phyloP scores from a whole-genome alignment of 1,140 invertebrate genomes.

The Marisa cornuarietis region DNA sequence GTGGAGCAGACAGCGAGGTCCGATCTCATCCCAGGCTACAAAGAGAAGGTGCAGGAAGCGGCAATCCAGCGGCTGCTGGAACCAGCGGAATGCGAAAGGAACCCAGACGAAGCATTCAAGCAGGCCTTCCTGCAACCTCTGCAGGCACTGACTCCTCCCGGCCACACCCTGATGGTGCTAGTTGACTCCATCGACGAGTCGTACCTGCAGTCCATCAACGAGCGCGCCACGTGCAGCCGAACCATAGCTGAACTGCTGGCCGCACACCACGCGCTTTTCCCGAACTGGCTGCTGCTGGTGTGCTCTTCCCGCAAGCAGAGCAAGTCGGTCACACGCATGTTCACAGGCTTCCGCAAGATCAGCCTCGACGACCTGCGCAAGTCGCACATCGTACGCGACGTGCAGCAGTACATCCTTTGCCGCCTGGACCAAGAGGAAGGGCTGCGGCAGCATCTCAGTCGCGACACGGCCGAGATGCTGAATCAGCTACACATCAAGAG shows the following conservation, averaged over 20 bases:
- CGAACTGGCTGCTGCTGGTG: constrained; percentile 90
- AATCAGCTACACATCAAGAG: constrained; percentile 97
- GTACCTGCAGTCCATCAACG: constrained; percentile 53
- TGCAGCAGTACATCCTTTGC: constrained; percentile 93
- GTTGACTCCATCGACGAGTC: constrained; percentile 93
- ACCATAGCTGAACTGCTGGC: constrained; percentile 85
- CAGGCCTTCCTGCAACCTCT: constrained; percentile 80
- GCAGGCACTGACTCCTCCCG: constrained; percentile 80
- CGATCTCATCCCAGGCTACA: constrained; percentile 73
- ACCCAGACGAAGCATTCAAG: constrained; percentile 91
- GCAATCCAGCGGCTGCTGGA: constrained; percentile 47
- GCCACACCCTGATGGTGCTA: constrained; percentile 83
- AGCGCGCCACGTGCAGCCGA: constrained; percentile 69
- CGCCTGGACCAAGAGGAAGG: constrained; percentile 77
- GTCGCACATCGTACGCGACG: constrained; percentile 83
- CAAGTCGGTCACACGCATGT: constrained; percentile 87
- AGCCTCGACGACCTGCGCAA: constrained; percentile 89
- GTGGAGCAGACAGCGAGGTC: constrained; percentile 80
- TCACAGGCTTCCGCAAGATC: constrained; percentile 92
- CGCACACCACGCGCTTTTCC: constrained; percentile 90
- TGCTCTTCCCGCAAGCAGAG: constrained; percentile 85
- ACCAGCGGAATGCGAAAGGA: constrained; percentile 48
- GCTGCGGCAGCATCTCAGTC: constrained; percentile 80
- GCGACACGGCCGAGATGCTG: constrained; percentile 91
- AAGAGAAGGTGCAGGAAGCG: constrained; percentile 44